Percentiles rank a stretch among this genome's conserved stretches.
phyloP scores from a whole-genome alignment of 2,888 invertebrate genomes.

The Amphimallon solstitiale region DNA sequence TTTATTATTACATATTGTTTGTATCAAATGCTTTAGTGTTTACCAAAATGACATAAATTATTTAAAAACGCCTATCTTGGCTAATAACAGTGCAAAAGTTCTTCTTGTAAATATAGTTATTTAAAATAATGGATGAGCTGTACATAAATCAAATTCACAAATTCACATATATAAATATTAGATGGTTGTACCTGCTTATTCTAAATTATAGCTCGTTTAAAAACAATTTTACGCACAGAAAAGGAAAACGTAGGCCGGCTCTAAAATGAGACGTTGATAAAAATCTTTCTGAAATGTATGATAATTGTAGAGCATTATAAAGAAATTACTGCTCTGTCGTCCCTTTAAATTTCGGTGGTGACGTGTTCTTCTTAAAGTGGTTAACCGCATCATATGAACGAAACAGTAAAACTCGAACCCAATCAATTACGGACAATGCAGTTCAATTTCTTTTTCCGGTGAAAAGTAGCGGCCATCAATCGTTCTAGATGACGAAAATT shows the following conservation, averaged over 20 bases:
- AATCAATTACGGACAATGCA: constrained; percentile 37
- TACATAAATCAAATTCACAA: constrained; percentile 22
- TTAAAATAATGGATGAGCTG: background rate
- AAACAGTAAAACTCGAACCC: constrained; percentile 23
- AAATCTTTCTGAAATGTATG: constrained; percentile 12
- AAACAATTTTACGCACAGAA: constrained; percentile 11
- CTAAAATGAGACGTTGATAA: constrained; percentile 27
- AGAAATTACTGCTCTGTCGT: constrained; percentile 12
- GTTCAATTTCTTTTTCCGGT: constrained; percentile 26
- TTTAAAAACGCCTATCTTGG: background rate
- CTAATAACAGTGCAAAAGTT: background rate
- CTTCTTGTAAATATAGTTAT: background rate
- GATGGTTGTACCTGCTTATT: background rate
- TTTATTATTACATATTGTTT: no score
- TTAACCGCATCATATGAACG: constrained; percentile 16
- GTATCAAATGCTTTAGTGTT: no score
- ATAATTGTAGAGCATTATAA: constrained; percentile 21
- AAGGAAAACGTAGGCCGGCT: constrained; percentile 10
- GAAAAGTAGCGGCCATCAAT: constrained; percentile 36
- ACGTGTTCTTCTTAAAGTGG: constrained; percentile 13
- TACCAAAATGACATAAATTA: no score
- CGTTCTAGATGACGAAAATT: constrained; percentile 33
- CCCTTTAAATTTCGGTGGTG: constrained; percentile 19
- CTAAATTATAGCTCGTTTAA: constrained; percentile 25
- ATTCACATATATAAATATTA: constrained; percentile 15